These are phyloP conservation scores for Lerema accius DNA, from an alignment of 1,140 invertebrate species.

Conservation along the genomic window DNA sequence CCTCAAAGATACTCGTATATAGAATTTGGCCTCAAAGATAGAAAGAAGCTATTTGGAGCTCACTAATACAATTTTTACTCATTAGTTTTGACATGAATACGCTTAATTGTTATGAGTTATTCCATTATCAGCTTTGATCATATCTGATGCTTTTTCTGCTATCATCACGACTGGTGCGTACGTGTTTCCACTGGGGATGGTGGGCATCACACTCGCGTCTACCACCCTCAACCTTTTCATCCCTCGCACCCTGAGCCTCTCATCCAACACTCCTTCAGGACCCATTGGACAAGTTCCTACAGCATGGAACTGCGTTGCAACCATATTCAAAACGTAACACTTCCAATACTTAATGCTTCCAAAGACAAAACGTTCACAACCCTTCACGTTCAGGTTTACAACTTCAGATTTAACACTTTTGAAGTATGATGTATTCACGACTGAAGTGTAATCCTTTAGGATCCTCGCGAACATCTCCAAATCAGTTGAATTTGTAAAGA, in stretches of 20 bases:
- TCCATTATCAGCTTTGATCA: too few relatives aligned
- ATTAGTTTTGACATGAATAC: too few relatives aligned
- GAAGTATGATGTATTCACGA: conserved; percentile 74
- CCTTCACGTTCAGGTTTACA: conserved; percentile 71
- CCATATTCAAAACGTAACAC: conserved; percentile 82
- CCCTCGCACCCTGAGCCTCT: conserved; percentile 65
- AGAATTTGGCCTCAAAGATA: too few relatives aligned
- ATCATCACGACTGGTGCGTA: too few relatives aligned
- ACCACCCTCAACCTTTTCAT: conserved; percentile 71
- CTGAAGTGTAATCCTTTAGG: conserved; percentile 62
- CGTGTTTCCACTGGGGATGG: conserved; percentile 65
- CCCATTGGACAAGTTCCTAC: conserved; percentile 91
- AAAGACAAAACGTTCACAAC: conserved; percentile 51
- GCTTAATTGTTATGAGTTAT: too few relatives aligned
- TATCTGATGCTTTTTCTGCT: too few relatives aligned
- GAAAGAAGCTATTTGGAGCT: too few relatives aligned
- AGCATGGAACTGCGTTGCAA: conserved; percentile 87
- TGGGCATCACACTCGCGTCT: conserved; percentile 73
- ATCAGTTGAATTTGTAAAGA: conserved; percentile 88
- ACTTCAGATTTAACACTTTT: conserved; percentile 68
- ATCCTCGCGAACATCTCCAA: conserved; percentile 85
- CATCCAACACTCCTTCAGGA: conserved; percentile 59
- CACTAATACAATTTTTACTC: too few relatives aligned
- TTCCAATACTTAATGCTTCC: conserved; percentile 85
- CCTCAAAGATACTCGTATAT: too few relatives aligned